These are phyloP conservation scores for Ceryle rudis DNA, from an alignment of 2,797 vertebrate species.

Conservation along the genomic window DNA sequence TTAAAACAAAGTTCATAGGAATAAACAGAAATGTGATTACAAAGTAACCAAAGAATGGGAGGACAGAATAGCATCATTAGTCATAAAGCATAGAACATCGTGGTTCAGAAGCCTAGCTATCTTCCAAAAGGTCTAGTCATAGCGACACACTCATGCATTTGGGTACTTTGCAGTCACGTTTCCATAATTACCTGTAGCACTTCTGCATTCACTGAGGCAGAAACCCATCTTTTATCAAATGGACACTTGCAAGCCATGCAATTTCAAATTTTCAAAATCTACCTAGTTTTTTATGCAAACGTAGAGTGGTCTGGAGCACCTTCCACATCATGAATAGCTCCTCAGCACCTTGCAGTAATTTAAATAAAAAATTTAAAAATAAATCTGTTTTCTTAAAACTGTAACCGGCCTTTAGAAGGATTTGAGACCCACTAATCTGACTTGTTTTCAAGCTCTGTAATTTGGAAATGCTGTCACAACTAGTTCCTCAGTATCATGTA, in stretches of 20 bases:
- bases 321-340: neutral
- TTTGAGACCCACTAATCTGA: neutral
- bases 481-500: neutral
- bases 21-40: neutral
- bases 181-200: neutral
- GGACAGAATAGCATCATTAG: neutral
- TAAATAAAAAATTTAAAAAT: neutral
- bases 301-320: neutral
- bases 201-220: neutral
- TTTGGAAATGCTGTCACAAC: slow-evolving; percentile 8
- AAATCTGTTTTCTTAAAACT: neutral
- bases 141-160: neutral
- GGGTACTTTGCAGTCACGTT: neutral
- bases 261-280: neutral
- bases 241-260: neutral
- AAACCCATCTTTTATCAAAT: neutral
- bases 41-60: neutral
- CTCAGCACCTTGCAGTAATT: neutral
- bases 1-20: neutral
- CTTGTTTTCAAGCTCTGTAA: neutral
- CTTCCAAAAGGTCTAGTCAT: neutral
- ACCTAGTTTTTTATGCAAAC: neutral
- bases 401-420: neutral
- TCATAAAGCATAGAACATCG: neutral
- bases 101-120: neutral